Base-by-base conservation (phyloP, 2,113 vertebrate genomes). In the Dascyllus trimaculatus region DNA sequence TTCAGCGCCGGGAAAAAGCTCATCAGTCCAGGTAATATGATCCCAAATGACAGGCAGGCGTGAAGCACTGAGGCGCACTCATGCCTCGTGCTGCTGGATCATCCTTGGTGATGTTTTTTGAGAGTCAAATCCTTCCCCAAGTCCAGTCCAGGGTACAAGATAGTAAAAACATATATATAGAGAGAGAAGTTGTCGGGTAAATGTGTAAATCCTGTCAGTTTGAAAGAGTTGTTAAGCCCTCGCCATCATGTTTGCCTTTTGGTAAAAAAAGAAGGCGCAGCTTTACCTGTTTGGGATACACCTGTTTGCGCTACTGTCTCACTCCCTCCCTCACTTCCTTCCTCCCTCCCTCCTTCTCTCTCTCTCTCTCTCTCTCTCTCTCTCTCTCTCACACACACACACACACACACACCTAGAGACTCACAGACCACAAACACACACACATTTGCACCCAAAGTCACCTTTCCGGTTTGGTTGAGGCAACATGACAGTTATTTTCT, bases 401-500 rank as follows among this genome's bases (percentile, higher is more conserved):
- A 40, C 63, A 45, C 29, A 62, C 64, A 19, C 61, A 22, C 11
- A 72, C 48, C 32, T 11, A 29, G 9, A 2, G 1, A 11, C 64
- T 18, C 0, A 35, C 51, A 78, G 32, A 38, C 29, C 80, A 49
- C 52, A 24, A 70, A 63, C 13, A 67, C 48, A 11, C 74, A 32
- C 57, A 63, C 68, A 19, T 1, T 11, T 13, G 14, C 17, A 0
- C 3, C 7, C 43, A 66, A 90, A 94, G 73, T 78, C 70, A 68
- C 80, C 75, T 71, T 82, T 89, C 92, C 84, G 62, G 92, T 94
- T 92, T 65, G 79, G 77, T 25, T 9, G 3, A 82, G 35, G 63
- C 81, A 80, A 69, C 65, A 62, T 78, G 93, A 90, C 93, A 92
- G 91, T 93, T 93, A 90, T 85, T 82, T 74, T 86, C 88, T 58